Evolutionary conservation across 2,113 vertebrate species (phyloP).

Genomic region (Lycaon pictus): DNA sequence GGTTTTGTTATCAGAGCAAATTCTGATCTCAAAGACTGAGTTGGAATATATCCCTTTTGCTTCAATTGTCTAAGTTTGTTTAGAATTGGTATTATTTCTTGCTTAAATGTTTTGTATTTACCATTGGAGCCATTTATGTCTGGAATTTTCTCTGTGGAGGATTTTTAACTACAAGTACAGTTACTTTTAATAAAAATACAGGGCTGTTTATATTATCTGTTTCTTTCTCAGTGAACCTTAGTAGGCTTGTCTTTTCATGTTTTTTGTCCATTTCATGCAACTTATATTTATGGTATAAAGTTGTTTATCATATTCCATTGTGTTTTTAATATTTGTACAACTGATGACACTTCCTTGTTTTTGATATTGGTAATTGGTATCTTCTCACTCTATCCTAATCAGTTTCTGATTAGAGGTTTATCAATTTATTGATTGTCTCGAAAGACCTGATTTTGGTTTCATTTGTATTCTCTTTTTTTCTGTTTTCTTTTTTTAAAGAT

Average conservation of each 20-base stretch:
- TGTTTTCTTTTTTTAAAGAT: neutral
- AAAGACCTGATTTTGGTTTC: slow-evolving; percentile 10
- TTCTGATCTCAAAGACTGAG: neutral
- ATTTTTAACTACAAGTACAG: neutral
- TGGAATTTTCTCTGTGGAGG: neutral
- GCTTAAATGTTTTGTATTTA: slow-evolving; percentile 23
- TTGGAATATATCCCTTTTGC: neutral
- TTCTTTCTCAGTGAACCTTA: neutral
- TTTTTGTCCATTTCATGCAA: neutral
- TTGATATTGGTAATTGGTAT: neutral
- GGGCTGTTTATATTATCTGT: neutral
- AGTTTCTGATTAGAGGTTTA: neutral
- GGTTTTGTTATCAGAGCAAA: slow-evolving; percentile 25
- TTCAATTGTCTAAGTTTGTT: slow-evolving; percentile 33
- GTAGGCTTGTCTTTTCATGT: slow-evolving; percentile 13
- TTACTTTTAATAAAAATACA: slow-evolving; percentile 11
- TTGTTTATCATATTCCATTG: neutral
- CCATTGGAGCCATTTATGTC: neutral
- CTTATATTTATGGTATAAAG: neutral
- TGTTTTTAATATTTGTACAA: slow-evolving; percentile 21
- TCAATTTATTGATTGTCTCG: slow-evolving; percentile 21
- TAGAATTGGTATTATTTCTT: slow-evolving; percentile 32
- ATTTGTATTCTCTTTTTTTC: neutral
- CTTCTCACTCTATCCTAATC: neutral
- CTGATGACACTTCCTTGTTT: neutral